phyloP scores from a whole-genome alignment of 1,140 invertebrate genomes.

The Agrilus planipennis region DNA sequence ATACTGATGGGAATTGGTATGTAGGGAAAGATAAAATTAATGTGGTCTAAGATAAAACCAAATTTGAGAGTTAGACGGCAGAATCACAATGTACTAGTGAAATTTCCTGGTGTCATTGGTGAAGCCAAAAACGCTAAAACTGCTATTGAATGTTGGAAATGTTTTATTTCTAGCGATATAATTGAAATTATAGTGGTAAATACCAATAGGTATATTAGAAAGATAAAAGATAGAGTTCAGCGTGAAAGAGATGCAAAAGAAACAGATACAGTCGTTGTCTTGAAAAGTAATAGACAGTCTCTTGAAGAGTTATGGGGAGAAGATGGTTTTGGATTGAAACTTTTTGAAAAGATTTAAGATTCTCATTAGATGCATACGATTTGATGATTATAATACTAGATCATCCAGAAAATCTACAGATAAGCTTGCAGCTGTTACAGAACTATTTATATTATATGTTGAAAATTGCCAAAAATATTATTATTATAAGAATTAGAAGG shows the following conservation, averaged over 20 bases:
- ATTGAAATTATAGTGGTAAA: conserved; percentile 1
- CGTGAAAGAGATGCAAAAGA: conserved; percentile 3
- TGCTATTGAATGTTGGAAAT: conserved; percentile 4
- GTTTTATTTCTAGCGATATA: conserved; percentile 4
- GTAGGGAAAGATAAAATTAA: too few relatives aligned
- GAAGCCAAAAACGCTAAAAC: neutral
- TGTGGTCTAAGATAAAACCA: too few relatives aligned
- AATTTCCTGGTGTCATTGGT: conserved; percentile 2
- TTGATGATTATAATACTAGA: conserved; percentile 5
- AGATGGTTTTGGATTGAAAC: conserved; percentile 4
- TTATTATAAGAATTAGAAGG: too few relatives aligned
- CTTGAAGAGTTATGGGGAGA: conserved; percentile 8
- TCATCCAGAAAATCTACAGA: conserved; percentile 3
- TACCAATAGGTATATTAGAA: conserved; percentile 7
- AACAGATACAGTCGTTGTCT: conserved; percentile 4
- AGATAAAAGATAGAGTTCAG: neutral
- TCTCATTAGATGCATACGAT: conserved; percentile 7
- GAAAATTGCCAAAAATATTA: too few relatives aligned
- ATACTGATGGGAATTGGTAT: too few relatives aligned
- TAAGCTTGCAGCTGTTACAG: conserved; percentile 7
- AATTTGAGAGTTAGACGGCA: too few relatives aligned
- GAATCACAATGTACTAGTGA: too few relatives aligned
- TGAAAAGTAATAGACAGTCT: neutral
- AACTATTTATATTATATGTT: too few relatives aligned
- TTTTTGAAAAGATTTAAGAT: conserved; percentile 3